phyloP scores from a whole-genome alignment of 2,113 vertebrate species.

The Piaya cayana region DNA sequence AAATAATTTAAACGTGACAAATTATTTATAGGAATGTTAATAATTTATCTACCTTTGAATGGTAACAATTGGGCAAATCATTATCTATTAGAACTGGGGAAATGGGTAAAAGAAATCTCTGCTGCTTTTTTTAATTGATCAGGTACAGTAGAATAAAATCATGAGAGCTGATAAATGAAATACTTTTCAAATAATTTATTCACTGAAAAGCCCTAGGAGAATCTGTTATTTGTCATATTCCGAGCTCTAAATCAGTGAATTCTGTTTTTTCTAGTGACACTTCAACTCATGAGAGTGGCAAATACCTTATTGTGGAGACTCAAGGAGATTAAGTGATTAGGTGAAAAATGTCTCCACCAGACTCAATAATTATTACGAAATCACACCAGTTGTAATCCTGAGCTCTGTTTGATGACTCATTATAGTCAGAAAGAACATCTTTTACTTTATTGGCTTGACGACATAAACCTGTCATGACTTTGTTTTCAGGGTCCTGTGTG shows the following conservation, averaged over 20 bases:
- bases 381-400: not conserved
- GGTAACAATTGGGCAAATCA: not conserved
- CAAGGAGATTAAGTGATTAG: constrained; percentile 32
- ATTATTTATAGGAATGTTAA: constrained; percentile 24
- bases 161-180: constrained; percentile 23
- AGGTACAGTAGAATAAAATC: not conserved
- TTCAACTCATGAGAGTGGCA: not conserved
- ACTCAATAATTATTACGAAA: not conserved
- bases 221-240: constrained; percentile 23
- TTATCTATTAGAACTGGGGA: not conserved
- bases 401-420: not conserved
- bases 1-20: not conserved
- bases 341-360: constrained; percentile 19
- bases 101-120: not conserved
- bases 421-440: not conserved
- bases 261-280: constrained; percentile 34
- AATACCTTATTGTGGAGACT: not conserved
- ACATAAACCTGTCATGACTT: not conserved
- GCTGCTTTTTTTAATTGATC: constrained; percentile 19
- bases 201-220: not conserved
- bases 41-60: not conserved
- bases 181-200: constrained; percentile 42
- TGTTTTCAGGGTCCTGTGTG: not conserved
- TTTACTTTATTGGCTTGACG: not conserved
- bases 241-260: not conserved